Conservation (phyloP, 2,797 vertebrate genomes). For the Sciaenops ocellatus region DNA sequence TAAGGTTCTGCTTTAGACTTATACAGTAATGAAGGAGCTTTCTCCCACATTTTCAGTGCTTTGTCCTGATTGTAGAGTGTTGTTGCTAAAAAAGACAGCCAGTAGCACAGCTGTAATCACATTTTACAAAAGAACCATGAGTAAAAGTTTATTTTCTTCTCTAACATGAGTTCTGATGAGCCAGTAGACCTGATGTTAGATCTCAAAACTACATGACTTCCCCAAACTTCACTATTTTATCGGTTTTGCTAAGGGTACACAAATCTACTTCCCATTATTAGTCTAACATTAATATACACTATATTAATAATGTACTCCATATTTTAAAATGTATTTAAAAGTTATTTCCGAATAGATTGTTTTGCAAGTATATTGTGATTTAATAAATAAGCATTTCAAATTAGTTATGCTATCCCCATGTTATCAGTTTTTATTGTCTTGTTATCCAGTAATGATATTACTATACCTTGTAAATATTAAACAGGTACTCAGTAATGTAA, state of each 20-base stretch:
- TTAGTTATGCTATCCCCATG: background rate
- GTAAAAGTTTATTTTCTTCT: background rate
- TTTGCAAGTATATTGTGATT: too few species aligned
- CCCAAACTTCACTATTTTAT: background rate
- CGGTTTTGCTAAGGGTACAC: too few species aligned
- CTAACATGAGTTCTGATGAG: background rate
- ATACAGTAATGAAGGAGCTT: background rate
- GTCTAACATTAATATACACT: background rate
- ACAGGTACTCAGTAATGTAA: background rate
- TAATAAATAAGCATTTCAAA: background rate
- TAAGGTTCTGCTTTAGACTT: background rate
- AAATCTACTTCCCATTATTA: background rate
- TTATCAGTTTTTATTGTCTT: background rate
- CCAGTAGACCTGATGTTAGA: background rate
- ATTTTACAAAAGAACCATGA: too few species aligned
- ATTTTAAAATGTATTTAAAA: background rate
- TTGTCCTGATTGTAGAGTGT: background rate
- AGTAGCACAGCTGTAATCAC: background rate
- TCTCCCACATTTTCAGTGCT: background rate
- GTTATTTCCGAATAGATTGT: background rate
- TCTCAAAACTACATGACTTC: background rate
- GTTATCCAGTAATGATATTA: background rate
- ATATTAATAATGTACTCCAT: background rate
- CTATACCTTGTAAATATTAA: background rate
- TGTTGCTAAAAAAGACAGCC: background rate